phyloP scores from a whole-genome alignment of 2,888 invertebrate species.

The Spilosoma lubricipeda region DNA sequence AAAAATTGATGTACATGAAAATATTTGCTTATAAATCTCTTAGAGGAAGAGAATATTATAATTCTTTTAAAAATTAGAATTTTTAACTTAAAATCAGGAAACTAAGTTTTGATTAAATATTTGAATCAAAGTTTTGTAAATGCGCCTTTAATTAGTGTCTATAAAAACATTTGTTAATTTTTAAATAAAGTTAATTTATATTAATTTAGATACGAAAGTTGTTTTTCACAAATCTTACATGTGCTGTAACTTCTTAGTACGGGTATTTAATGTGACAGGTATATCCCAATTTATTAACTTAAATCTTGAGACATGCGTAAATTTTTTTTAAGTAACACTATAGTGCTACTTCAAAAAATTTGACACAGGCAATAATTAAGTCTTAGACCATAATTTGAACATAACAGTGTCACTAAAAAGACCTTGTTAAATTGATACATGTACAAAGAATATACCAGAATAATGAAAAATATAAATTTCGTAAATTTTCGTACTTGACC shows the following conservation, averaged over 20 bases:
- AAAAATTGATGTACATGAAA: background rate
- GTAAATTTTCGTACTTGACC: background rate
- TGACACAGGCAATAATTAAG: background rate
- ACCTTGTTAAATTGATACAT: background rate
- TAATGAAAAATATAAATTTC: background rate
- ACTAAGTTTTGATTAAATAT: background rate
- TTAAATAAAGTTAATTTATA: constrained; percentile 1
- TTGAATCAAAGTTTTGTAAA: background rate
- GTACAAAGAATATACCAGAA: background rate
- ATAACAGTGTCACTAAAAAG: background rate
- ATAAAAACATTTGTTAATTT: background rate
- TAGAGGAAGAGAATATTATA: background rate
- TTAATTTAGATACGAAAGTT: background rate
- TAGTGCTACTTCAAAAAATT: too few relatives aligned
- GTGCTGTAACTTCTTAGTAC: background rate
- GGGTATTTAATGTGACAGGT: background rate
- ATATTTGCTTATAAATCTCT: background rate
- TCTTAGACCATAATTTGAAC: background rate
- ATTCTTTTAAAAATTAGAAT: background rate
- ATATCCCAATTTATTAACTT: background rate
- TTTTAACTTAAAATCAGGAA: background rate
- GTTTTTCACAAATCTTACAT: background rate
- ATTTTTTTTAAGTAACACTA: background rate
- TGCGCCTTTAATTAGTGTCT: background rate
- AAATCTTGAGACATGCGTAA: background rate